Base-by-base conservation (phyloP, 2,797 vertebrate species). In the Scolopax rusticola region DNA sequence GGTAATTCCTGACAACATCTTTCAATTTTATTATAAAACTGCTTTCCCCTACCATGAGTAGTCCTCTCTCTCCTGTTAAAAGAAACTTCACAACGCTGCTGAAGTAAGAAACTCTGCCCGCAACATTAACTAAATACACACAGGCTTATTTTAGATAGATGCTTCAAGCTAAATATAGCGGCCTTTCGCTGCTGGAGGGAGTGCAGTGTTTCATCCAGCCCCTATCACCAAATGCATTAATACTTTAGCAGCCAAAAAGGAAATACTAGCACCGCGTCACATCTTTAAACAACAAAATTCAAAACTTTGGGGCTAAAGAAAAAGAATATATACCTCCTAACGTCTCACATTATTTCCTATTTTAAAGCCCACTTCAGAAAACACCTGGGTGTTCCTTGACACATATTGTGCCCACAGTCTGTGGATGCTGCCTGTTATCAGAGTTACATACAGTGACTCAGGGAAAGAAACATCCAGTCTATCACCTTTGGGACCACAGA, bases 81-180 rank as follows among this genome's bases (percentile, higher is more conserved):
- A 92, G 89, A 69, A 87, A 84, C 80, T 74, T 94, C 84, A 84
- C 30, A 77, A 68, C 80, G n/a, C 89, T 94, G 88, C 33, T 64
- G 50, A 84, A 93, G 79, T 38, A 93, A 78, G 82, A 93, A 92
- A 81, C 41, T 50, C 60, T 90, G 60, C 88, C 23, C 2, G 7
- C 85, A 95, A 95, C 51, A 91, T 90, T 94, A 93, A 73, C 85
- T 86, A 89, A 93, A 91, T 57, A 91, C 79, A 91, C 40, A 74
- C 30, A 82, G 48, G 27, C 15, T 63, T 93, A 70, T 79, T 96
- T 94, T 90, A 95, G 83, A 88, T 13, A 74, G 76, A 56, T 63
- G 54, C 56, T 82, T 60, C 40, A 38, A 86, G 69, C 85, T 91
- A 93, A 95, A 94, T 77, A 41, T 11, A 15, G 86, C 80, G 93